Percentiles rank a stretch among this genome's conserved stretches.
Conservation (phyloP, 2,113 vertebrate species). For the Coturnix japonica region DNA sequence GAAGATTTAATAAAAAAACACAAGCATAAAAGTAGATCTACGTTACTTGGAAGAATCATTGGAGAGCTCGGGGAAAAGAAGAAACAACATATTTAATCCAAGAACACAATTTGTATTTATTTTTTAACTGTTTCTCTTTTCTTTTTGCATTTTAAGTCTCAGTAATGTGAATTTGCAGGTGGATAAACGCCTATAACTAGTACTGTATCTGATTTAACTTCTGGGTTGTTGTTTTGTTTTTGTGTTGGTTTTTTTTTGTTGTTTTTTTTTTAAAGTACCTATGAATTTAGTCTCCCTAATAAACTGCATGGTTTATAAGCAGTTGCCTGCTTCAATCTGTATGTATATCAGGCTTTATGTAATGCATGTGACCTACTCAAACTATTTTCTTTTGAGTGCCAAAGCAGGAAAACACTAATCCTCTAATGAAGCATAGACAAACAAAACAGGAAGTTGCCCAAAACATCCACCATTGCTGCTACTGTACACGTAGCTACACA, state of each 20-base stretch:
- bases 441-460: not conserved
- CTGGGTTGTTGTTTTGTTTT: not conserved
- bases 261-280: not conserved
- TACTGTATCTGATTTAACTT: not conserved
- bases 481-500: not conserved
- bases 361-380: not conserved
- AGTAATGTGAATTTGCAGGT: not conserved
- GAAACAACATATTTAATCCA: slow-evolving; percentile 32
- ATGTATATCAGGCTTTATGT: not conserved
- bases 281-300: slow-evolving; percentile 41
- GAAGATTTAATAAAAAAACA: slow-evolving; percentile 77
- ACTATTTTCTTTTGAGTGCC: not conserved
- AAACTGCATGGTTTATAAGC: slow-evolving; percentile 56
- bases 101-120: not conserved
- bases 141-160: slow-evolving; percentile 12
- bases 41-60: slow-evolving; percentile 51
- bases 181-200: not conserved
- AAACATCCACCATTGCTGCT: not conserved
- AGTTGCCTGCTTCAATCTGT: not conserved
- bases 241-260: not conserved
- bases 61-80: slow-evolving; percentile 55
- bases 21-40: slow-evolving; percentile 62
- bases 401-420: not conserved
- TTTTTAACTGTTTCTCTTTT: not conserved
- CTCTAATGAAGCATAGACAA: not conserved